Evolutionary conservation across 1,140 invertebrate species (phyloP), one percentile per base, ranked within the genome.

Genomic region (Penaeus chinensis): DNA sequence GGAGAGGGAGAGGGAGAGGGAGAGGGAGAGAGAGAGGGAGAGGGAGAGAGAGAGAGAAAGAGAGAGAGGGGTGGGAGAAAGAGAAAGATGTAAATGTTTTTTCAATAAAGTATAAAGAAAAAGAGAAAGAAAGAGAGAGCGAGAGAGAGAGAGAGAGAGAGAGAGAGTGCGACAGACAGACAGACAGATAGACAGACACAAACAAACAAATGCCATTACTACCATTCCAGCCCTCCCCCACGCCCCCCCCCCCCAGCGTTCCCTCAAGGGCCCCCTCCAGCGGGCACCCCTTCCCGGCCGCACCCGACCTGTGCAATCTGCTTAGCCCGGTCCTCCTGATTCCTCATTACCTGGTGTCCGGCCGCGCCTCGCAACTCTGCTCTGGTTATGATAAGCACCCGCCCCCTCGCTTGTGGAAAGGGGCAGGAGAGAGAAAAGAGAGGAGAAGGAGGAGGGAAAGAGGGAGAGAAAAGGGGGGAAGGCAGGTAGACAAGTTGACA

Each of bases 61-160:
- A 47, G 7, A 10, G 47, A 47, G 47, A 47, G 47, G 4, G 47
- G 16, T 65, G 69, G 37, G 69, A 74, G 69, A 74, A 32, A 47
- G 11, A 47, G 11, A 47, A 32, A 74, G 69, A 22, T 76, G 22
- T 22, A 27, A 24, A 0, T 76, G 22, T 76, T 24, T 3, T 3
- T 32, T 32, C 1, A 32, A 32, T 32, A 32, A 32, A 32, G 32
- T 32, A 32, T 32, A 32, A 32, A 32, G 77, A 79, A 19, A 42
- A 54, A 79, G 37, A 79, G 77, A 79, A 32, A 79, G 37, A 79
- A 54, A 47, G 77, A 79, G 77, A 79, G 77, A 79, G 77, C 42
- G 77, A 79, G 77, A 79, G 77, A 79, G 77, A 79, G 77, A 79
- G 77, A 79, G 77, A 79, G 37, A 47, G 19, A 76, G 42, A 42